phyloP scores from a whole-genome alignment of 2,888 invertebrate genomes.

The Drosophila sordidula region DNA sequence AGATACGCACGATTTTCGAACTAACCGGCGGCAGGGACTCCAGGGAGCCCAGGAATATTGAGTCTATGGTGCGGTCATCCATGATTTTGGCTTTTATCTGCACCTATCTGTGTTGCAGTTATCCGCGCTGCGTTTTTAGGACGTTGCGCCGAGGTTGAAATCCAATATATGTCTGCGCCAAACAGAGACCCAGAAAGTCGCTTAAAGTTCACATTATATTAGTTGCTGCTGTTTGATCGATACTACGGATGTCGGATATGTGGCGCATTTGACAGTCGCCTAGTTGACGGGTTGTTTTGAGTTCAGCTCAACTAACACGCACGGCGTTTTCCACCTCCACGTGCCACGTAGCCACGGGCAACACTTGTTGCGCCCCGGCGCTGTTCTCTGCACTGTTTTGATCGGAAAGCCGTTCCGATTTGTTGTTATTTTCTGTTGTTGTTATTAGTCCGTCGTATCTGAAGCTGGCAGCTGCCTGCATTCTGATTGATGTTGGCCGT shows the following conservation, averaged over 20 bases:
- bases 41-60: conserved; percentile 95
- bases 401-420: conserved; percentile 60
- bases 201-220: conserved; percentile 64
- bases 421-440: conserved; percentile 1
- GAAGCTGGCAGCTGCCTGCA: conserved; percentile 43
- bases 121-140: conserved; percentile 25
- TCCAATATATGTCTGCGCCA: conserved; percentile 59
- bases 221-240: conserved; percentile 73
- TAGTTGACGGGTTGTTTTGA: conserved; percentile 77
- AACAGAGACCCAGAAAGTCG: conserved; percentile 68
- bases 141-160: conserved; percentile 59
- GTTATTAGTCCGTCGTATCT: conserved; percentile 12
- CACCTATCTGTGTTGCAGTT: conserved; percentile 1
- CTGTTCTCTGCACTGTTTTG: conserved; percentile 36
- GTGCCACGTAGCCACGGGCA: conserved; percentile 40
- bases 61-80: conserved; percentile 96
- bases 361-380: conserved; percentile 59
- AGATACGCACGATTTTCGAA: conserved; percentile 99
- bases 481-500: conserved; percentile 57
- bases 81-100: conserved; percentile 85
- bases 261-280: conserved; percentile 79
- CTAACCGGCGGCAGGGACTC: conserved; percentile 96
- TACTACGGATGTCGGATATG: conserved; percentile 56
- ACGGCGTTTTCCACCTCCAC: conserved; percentile 5
- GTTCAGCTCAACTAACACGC: conserved; percentile 61